Conservation (phyloP, 92 coral and sea anemone genomes). For the Phenganax subtilis region DNA sequence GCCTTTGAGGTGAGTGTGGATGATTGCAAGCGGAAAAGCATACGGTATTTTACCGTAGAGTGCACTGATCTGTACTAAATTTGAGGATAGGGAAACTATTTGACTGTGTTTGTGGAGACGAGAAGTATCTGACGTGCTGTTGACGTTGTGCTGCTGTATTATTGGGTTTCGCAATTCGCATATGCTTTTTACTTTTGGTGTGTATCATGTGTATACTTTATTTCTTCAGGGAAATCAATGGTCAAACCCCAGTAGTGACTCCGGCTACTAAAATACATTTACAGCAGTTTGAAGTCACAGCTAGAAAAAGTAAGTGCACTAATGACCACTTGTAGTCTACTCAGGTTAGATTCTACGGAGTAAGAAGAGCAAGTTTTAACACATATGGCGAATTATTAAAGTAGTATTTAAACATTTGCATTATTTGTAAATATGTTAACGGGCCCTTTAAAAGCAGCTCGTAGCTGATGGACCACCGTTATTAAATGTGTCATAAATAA, state of each 20-base stretch:
- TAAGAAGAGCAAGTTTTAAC: too few species aligned
- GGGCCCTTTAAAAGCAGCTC: too few species aligned
- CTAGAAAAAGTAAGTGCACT: conserved; percentile 47
- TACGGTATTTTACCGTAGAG: neutral
- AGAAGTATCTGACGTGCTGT: neutral
- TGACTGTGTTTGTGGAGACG: neutral
- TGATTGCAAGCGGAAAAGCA: neutral
- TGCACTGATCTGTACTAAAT: neutral
- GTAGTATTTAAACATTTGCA: too few species aligned
- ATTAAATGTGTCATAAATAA: too few species aligned
- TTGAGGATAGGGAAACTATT: neutral
- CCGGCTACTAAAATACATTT: conserved; percentile 86
- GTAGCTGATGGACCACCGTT: too few species aligned
- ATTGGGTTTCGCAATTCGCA: neutral
- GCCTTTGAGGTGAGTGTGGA: conserved; percentile 69
- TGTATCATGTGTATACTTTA: neutral
- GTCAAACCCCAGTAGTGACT: conserved; percentile 81
- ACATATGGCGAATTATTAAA: too few species aligned
- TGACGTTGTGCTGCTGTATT: neutral
- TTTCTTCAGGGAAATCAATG: conserved; percentile 70
- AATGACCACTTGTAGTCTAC: too few species aligned
- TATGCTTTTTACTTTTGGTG: neutral
- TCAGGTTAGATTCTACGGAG: too few species aligned
- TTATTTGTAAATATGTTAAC: too few species aligned
- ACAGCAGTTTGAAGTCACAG: conserved; percentile 93